phyloP scores from a whole-genome alignment of 2,888 invertebrate genomes.

The Yponomeuta malinellus region DNA sequence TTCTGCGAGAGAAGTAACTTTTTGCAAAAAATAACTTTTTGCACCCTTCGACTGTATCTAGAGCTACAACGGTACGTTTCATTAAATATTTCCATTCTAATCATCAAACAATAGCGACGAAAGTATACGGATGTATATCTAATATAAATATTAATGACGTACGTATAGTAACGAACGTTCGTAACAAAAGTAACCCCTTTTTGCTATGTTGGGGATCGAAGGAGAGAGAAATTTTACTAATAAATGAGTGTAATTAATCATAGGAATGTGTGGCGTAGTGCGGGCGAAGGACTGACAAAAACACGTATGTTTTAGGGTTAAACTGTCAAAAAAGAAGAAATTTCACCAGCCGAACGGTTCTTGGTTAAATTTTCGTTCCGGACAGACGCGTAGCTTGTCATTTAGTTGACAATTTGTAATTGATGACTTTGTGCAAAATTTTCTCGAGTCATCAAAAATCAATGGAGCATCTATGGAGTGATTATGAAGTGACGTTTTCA shows the following conservation, averaged over 20 bases:
- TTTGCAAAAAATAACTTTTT: too few relatives aligned
- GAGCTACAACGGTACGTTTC: neutral
- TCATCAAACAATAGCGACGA: conserved; percentile 8
- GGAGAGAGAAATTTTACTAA: conserved; percentile 57
- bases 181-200: conserved; percentile 55
- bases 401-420: neutral
- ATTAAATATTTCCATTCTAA: conserved; percentile 2
- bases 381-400: neutral
- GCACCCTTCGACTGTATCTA: neutral
- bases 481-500: conserved; percentile 4
- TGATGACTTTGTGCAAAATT: neutral
- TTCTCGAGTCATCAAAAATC: conserved; percentile 53
- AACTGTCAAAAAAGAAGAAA: conserved; percentile 15
- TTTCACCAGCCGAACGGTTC: neutral
- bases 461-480: conserved; percentile 42
- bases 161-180: conserved; percentile 33
- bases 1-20: too few relatives aligned
- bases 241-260: conserved; percentile 74
- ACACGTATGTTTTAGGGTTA: neutral
- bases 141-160: conserved; percentile 67
- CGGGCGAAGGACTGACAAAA: conserved; percentile 8
- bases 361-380: neutral
- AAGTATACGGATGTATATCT: conserved; percentile 19
- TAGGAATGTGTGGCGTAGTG: conserved; percentile 35
- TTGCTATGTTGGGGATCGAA: conserved; percentile 46